Base-by-base conservation (phyloP, 2,888 invertebrate species). In the Sylvicola cinctus region DNA sequence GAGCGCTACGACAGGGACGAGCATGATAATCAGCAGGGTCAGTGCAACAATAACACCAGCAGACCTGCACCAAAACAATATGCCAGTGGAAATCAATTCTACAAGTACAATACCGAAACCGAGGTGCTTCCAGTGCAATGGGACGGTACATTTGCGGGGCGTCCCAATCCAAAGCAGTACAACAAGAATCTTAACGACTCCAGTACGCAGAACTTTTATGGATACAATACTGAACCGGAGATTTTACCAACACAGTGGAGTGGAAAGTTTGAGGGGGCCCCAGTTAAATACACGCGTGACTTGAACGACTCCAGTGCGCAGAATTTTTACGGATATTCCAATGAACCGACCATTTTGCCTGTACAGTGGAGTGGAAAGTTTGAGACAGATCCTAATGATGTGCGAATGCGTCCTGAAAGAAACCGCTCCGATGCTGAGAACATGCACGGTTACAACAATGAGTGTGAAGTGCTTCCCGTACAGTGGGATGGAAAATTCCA, bases 351-450 rank as follows among this genome's bases (percentile, higher is more conserved):
- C 35, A 42, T 52, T 15, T 38, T 57, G 41, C 55, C 58, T 29
- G 42, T 54, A 16, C 43, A 41, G 16, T 58, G 58, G 58, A 53
- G 54, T 39, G 58, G 58, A 5, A 55, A 53, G 7, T 58, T 58
- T 36, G 37, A 15, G 3, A 8, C 13, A 31, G 37, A 40, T 36
- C 48, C 48, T 7, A 49, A 51, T 37, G 48, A 46, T 29, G 55
- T 54, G 36, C 50, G 31, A 49, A 41, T 11, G 10, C 23, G 30
- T 25, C 43, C 41, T 1, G 41, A 43, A 27, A 20, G 55, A 28
- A 58, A 58, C 48, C 51, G 48, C 25, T 58, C 57, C 29, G 45
- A 55, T 39, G 53, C 50, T 37, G 44, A 48, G 36, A 42, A 54
- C 31, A 54, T 52, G 36, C 55, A 44, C 40, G 46, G 51, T 4